These are phyloP conservation scores for Atherix ibis DNA, from an alignment of 2,888 invertebrate species.

Conservation along the genomic window DNA sequence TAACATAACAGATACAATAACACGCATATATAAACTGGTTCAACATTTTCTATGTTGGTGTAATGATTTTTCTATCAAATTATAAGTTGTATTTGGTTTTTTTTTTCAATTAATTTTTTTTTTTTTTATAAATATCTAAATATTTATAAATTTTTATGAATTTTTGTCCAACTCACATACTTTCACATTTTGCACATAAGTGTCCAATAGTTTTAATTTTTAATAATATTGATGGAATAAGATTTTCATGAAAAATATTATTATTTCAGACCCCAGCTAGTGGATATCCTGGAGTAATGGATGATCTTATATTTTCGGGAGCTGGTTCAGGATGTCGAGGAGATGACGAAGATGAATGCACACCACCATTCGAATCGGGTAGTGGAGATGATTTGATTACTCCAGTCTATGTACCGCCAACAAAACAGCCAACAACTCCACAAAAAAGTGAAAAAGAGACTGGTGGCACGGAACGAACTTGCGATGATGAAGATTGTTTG, in stretches of 20 bases:
- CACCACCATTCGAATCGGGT: slow-evolving; percentile 64
- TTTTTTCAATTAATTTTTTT: too few species aligned
- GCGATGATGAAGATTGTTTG: slow-evolving; percentile 77
- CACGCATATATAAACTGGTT: too few species aligned
- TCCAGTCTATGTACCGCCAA: slow-evolving; percentile 77
- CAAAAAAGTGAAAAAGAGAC: slow-evolving; percentile 21
- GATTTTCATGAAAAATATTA: too few species aligned
- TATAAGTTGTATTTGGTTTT: too few species aligned
- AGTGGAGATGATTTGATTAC: slow-evolving; percentile 86
- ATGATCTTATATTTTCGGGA: slow-evolving; percentile 84
- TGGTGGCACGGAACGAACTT: slow-evolving; percentile 36
- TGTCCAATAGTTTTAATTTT: slow-evolving; percentile 2
- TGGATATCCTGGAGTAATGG: slow-evolving; percentile 59
- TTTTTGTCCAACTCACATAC: slow-evolving; percentile 7
- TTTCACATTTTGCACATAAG: slow-evolving; percentile 9
- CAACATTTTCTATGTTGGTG: too few species aligned
- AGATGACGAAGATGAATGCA: slow-evolving; percentile 86
- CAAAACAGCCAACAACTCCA: slow-evolving; percentile 47
- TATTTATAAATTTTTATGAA: too few species aligned
- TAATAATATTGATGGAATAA: too few species aligned
- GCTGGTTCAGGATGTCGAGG: slow-evolving; percentile 82
- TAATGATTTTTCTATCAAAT: too few species aligned
- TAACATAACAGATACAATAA: too few species aligned
- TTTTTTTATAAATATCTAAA: too few species aligned
- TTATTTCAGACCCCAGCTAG: slow-evolving; percentile 64